Conservation (phyloP, 1,140 invertebrate genomes). For the Drosophila aff. region DNA sequence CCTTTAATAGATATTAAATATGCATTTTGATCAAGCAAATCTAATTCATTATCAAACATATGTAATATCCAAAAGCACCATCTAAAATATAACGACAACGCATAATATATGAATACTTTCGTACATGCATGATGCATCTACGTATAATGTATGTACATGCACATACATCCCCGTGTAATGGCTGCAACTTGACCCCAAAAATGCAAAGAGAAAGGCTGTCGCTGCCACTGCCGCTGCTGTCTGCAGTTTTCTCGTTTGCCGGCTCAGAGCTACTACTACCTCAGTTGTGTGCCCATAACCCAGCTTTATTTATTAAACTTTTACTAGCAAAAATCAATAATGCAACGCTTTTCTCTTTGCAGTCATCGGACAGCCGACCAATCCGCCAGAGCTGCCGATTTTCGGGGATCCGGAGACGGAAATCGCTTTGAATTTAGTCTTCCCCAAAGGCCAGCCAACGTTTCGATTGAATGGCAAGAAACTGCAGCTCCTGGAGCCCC, state of each 20-base stretch:
- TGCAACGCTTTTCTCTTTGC: constrained; percentile 19
- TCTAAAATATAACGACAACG: constrained; percentile 11
- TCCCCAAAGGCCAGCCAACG: constrained; percentile 90
- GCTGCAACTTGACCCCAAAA: constrained; percentile 44
- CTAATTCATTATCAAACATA: constrained; percentile 4
- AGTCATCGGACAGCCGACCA: constrained; percentile 93
- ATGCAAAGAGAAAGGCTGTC: constrained; percentile 66
- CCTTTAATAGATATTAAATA: neutral
- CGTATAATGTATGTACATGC: constrained; percentile 27
- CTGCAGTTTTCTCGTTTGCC: constrained; percentile 23
- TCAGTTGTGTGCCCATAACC: constrained; percentile 29
- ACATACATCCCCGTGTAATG: constrained; percentile 19
- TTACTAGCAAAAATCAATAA: constrained; percentile 25
- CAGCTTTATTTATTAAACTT: constrained; percentile 35
- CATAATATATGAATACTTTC: constrained; percentile 17
- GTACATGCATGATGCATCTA: constrained; percentile 22
- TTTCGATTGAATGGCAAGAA: constrained; percentile 94
- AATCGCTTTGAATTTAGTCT: constrained; percentile 91
- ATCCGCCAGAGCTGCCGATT: constrained; percentile 92
- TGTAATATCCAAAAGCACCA: neutral
- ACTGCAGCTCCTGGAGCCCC: constrained; percentile 90
- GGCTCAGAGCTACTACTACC: neutral
- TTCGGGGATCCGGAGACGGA: constrained; percentile 92
- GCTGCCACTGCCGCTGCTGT: constrained; percentile 13
- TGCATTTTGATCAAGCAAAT: neutral